Conservation (phyloP, 2,888 invertebrate species). For the Erynnis tages region DNA sequence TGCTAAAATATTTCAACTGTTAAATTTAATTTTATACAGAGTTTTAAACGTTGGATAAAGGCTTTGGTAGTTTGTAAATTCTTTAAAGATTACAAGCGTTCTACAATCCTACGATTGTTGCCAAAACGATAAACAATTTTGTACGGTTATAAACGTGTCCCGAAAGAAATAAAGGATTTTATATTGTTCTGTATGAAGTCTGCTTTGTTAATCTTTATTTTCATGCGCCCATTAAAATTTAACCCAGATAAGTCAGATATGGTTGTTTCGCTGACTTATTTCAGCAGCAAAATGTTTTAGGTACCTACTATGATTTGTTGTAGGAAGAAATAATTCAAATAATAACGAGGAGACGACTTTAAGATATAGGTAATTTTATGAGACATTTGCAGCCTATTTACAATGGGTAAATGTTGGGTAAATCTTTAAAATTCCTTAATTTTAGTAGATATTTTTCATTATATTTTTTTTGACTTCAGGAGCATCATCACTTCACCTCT, state of each 20-base stretch:
- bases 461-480: no score
- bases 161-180: slow-evolving; percentile 7
- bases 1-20: slow-evolving; percentile 5
- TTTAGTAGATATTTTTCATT: no score
- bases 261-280: no score
- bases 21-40: slow-evolving; percentile 4
- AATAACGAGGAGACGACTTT: no score
- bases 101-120: slow-evolving; percentile 7
- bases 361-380: no score
- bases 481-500: no score
- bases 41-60: slow-evolving; percentile 1
- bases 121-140: slow-evolving; percentile 19
- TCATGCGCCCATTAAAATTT: neutral
- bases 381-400: no score
- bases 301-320: no score
- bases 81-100: slow-evolving; percentile 14
- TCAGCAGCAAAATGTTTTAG: no score
- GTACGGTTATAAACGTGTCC: slow-evolving; percentile 17
- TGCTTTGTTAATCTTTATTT: slow-evolving; percentile 5
- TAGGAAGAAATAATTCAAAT: no score
- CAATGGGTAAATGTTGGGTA: no score
- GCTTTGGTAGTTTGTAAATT: slow-evolving; percentile 4
- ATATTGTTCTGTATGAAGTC: neutral
- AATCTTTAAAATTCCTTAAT: no score
- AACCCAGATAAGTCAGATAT: neutral